Evolutionary conservation across 2,888 invertebrate species (phyloP).

Genomic region (Dasypolia templi): DNA sequence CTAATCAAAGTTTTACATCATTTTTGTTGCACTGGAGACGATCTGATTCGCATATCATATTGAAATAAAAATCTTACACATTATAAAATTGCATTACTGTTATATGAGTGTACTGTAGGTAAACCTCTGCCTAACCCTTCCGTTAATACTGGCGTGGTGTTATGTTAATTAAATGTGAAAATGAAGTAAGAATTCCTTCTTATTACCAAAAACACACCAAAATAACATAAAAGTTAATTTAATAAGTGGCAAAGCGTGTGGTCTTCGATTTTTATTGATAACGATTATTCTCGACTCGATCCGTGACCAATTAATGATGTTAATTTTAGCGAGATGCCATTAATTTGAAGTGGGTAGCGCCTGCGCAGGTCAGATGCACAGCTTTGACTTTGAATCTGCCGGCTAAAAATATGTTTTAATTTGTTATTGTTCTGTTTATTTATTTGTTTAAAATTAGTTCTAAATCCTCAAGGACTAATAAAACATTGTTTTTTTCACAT

Average conservation of each 20-base stretch:
- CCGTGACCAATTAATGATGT: slow-evolving; percentile 61
- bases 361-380: slow-evolving; percentile 26
- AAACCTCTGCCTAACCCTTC: too few species aligned
- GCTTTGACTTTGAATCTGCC: slow-evolving; percentile 37
- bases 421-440: slow-evolving; percentile 24
- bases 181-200: not conserved
- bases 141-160: too few species aligned
- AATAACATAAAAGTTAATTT: slow-evolving; percentile 39
- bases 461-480: too few species aligned
- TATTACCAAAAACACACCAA: slow-evolving; percentile 1
- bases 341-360: slow-evolving; percentile 53
- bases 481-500: too few species aligned
- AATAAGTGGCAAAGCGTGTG: slow-evolving; percentile 51
- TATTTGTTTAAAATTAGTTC: not conserved
- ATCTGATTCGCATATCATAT: too few species aligned
- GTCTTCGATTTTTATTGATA: slow-evolving; percentile 55
- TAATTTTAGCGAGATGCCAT: slow-evolving; percentile 61
- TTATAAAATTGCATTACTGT: too few species aligned
- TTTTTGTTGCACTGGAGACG: too few species aligned
- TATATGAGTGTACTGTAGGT: too few species aligned
- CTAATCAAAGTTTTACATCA: too few species aligned
- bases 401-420: slow-evolving; percentile 30
- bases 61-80: too few species aligned
- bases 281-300: slow-evolving; percentile 48
- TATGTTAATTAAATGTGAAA: too few species aligned